These are phyloP conservation scores for Hymenopus coronatus DNA, from an alignment of 2,888 invertebrate species.

Conservation along the genomic window DNA sequence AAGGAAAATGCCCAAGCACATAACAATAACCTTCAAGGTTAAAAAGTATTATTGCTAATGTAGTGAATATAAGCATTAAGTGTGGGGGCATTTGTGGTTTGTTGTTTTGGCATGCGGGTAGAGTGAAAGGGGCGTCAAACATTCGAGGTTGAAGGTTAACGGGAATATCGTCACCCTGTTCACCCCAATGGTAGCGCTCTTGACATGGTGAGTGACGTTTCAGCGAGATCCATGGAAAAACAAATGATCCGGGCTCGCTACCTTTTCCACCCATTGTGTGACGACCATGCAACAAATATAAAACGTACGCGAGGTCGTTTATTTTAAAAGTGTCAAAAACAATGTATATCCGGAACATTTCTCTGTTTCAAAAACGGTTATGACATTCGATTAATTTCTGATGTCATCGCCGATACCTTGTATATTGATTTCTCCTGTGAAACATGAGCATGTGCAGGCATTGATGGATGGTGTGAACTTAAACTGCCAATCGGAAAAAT, in stretches of 20 bases:
- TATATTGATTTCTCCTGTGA: background rate
- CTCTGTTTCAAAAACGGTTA: conserved; percentile 5
- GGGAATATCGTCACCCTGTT: background rate
- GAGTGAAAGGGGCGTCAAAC: background rate
- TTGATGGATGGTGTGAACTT: background rate
- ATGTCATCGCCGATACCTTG: conserved; percentile 9
- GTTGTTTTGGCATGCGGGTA: background rate
- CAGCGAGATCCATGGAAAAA: background rate
- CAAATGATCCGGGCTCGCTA: background rate
- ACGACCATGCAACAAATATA: background rate
- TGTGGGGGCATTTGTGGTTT: background rate
- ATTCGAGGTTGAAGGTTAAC: background rate
- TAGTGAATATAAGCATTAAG: background rate
- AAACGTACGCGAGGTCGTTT: background rate
- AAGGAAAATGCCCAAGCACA: background rate
- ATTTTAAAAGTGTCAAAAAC: conserved; percentile 9
- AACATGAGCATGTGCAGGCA: background rate
- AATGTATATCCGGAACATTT: conserved; percentile 1
- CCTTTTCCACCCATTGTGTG: background rate
- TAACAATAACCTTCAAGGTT: background rate
- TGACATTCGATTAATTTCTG: conserved; percentile 18
- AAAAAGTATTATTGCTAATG: background rate
- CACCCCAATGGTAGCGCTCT: background rate
- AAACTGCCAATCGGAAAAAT: background rate
- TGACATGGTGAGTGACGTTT: background rate